Conservation (phyloP, 2,113 vertebrate genomes). For the Saguinus imperator region DNA sequence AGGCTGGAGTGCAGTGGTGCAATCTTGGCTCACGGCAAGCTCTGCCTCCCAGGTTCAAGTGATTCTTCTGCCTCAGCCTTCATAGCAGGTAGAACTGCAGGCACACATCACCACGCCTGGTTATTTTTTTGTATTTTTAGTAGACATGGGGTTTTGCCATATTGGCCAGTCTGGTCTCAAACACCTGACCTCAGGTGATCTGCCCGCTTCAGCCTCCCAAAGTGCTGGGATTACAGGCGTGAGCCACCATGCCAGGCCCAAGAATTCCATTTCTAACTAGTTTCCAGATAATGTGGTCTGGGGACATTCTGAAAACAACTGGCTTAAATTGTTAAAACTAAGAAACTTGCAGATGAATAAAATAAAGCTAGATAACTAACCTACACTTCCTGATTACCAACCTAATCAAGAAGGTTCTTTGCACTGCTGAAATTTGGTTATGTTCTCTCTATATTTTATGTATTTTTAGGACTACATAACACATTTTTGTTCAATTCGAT, state of each 20-base stretch:
- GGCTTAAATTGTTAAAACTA: background rate
- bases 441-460: background rate
- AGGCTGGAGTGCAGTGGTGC: no score
- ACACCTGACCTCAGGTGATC: no score
- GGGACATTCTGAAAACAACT: constrained; percentile 20
- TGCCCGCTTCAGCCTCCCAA: no score
- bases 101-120: no score
- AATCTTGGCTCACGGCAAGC: no score
- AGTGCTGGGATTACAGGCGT: no score
- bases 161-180: no score
- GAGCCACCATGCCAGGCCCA: no score
- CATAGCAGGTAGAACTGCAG: no score
- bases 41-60: no score
- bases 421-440: background rate
- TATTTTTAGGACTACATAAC: background rate
- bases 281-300: background rate
- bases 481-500: constrained; percentile 11
- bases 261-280: constrained; percentile 5
- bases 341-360: background rate
- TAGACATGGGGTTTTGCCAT: background rate
- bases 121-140: background rate
- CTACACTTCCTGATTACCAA: background rate
- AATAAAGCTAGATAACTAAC: background rate
- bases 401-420: background rate
- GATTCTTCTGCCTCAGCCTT: no score